Evolutionary conservation across 2,888 invertebrate genomes (phyloP).

Genomic region (Laothoe populi): DNA sequence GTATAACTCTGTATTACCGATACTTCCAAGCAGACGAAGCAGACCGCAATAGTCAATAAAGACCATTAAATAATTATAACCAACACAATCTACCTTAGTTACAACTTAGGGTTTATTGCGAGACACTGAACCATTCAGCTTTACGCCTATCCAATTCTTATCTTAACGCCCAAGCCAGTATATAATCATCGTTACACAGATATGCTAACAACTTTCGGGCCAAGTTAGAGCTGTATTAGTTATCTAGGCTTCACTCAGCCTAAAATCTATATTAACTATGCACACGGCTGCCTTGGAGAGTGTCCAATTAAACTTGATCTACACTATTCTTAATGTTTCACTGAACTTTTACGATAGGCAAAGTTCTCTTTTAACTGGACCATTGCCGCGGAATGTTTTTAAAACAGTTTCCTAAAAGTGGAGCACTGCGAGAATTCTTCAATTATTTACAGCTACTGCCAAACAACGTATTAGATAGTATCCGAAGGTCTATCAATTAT

Average conservation of each 20-base stretch:
- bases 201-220: constrained; percentile 38
- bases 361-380: constrained; percentile 42
- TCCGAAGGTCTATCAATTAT: constrained; percentile 4
- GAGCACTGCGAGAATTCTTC: constrained; percentile 53
- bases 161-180: constrained; percentile 32
- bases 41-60: too few relatives aligned
- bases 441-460: constrained; percentile 52
- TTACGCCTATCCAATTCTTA: constrained; percentile 39
- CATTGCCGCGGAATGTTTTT: constrained; percentile 45
- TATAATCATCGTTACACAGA: constrained; percentile 41
- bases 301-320: constrained; percentile 40
- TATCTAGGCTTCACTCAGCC: constrained; percentile 47
- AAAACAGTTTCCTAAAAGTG: constrained; percentile 55
- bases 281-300: constrained; percentile 36
- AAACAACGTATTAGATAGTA: constrained; percentile 27
- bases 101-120: background rate
- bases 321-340: constrained; percentile 25
- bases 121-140: background rate
- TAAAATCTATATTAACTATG: constrained; percentile 39
- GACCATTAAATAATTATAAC: background rate
- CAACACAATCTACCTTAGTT: background rate
- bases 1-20: too few relatives aligned
- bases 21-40: too few relatives aligned
- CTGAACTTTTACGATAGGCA: constrained; percentile 30
- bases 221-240: constrained; percentile 51